Evolutionary conservation across 1,140 invertebrate species (phyloP).

Genomic region (Akabosia matsudoensis): DNA sequence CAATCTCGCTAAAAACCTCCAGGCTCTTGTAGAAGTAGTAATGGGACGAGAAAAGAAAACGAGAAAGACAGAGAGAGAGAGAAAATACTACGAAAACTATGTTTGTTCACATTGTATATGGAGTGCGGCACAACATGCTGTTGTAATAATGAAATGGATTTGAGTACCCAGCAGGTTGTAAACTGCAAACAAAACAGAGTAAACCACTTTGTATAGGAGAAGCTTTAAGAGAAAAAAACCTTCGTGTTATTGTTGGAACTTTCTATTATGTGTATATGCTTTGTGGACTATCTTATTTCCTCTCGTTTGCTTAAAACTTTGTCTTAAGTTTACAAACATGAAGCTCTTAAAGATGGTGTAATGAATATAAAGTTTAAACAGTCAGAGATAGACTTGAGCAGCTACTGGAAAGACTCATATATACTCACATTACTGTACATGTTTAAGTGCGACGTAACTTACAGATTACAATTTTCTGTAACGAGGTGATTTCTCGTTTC

Average conservation of each 20-base stretch:
- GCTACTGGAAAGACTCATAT: too few relatives aligned
- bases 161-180: neutral
- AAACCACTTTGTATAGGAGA: conserved; percentile 4
- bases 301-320: neutral
- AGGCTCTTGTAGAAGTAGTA: too few relatives aligned
- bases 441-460: neutral
- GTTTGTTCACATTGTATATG: too few relatives aligned
- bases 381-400: too few relatives aligned
- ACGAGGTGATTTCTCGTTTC: neutral
- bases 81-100: too few relatives aligned
- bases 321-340: too few relatives aligned
- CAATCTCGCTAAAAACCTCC: too few relatives aligned
- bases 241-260: neutral
- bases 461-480: neutral
- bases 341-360: too few relatives aligned
- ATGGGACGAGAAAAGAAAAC: too few relatives aligned
- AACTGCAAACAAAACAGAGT: neutral
- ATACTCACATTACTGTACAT: neutral
- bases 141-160: neutral
- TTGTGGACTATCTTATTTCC: neutral
- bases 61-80: too few relatives aligned
- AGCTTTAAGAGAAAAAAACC: neutral
- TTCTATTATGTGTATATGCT: neutral
- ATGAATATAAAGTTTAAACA: too few relatives aligned
- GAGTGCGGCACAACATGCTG: neutral